These are phyloP conservation scores for Selenia dentaria DNA, from an alignment of 2,888 invertebrate species.

Conservation along the genomic window DNA sequence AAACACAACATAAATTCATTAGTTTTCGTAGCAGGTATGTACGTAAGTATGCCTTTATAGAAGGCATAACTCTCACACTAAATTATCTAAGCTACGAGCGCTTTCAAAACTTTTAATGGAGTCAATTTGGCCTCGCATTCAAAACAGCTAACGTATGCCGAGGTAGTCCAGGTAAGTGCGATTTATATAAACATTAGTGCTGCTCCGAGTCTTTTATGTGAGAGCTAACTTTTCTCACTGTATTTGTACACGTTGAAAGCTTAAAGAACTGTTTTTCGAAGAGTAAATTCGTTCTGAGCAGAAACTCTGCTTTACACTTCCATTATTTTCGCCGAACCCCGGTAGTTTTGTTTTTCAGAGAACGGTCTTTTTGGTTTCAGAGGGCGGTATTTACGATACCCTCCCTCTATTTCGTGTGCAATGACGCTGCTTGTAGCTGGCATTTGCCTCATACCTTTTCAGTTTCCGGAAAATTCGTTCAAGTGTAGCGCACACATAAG, in stretches of 20 bases:
- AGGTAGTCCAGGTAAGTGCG: constrained; percentile 62
- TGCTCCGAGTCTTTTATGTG: constrained; percentile 49
- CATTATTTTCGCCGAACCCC: constrained; percentile 33
- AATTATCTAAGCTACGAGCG: constrained; percentile 81
- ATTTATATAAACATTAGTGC: constrained; percentile 72
- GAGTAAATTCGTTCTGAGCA: constrained; percentile 22
- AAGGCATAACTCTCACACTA: constrained; percentile 75
- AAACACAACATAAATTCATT: constrained; percentile 71
- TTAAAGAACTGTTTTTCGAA: constrained; percentile 32
- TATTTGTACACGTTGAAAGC: constrained; percentile 41
- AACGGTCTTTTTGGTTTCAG: constrained; percentile 24
- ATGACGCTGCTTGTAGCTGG: constrained; percentile 32
- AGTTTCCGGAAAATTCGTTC: constrained; percentile 39
- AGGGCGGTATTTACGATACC: constrained; percentile 35
- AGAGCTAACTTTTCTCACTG: constrained; percentile 46
- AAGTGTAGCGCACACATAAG: constrained; percentile 46
- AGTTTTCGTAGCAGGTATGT: constrained; percentile 57
- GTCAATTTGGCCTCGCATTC: constrained; percentile 80
- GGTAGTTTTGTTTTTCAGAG: constrained; percentile 13
- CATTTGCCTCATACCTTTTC: constrained; percentile 46
- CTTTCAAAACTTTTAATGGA: constrained; percentile 83
- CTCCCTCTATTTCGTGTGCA: constrained; percentile 36
- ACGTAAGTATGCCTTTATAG: constrained; percentile 69
- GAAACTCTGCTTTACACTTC: constrained; percentile 37
- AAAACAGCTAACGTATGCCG: constrained; percentile 70